Conservation (phyloP, 2,797 vertebrate genomes). For the Pseudomugil gertrudae region DNA sequence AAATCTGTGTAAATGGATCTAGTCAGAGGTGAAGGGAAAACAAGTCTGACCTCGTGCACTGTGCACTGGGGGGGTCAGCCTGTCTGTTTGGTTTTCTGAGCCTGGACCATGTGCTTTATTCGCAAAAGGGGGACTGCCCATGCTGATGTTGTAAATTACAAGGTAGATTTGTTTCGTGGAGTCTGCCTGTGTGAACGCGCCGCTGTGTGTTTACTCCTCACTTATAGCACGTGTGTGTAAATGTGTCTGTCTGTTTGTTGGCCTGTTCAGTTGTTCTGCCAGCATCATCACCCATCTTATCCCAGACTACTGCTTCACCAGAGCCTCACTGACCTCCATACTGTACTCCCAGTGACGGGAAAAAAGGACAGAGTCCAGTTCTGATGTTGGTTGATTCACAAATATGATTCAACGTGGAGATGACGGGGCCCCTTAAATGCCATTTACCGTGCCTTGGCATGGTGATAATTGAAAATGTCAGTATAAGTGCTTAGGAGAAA, state of each 20-base stretch:
- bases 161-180: constrained; percentile 46
- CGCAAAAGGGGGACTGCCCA: constrained; percentile 60
- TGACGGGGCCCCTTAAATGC: constrained; percentile 77
- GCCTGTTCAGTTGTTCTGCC: constrained; percentile 18
- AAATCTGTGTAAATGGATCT: constrained; percentile 78
- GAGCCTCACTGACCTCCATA: constrained; percentile 32
- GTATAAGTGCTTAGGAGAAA: constrained; percentile 82
- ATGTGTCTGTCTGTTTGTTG: constrained; percentile 17
- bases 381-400: constrained; percentile 65
- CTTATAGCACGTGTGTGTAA: constrained; percentile 22
- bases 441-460: constrained; percentile 76
- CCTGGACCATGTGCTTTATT: constrained; percentile 65
- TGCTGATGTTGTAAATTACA: constrained; percentile 74
- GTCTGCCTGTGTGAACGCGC: constrained; percentile 17
- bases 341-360: constrained; percentile 26
- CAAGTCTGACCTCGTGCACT: constrained; percentile 75
- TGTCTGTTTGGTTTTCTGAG: constrained; percentile 76
- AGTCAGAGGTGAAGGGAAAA: constrained; percentile 79
- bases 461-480: constrained; percentile 82
- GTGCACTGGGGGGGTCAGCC: constrained; percentile 71
- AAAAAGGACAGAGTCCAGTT: constrained; percentile 59
- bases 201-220: constrained; percentile 12
- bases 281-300: constrained; percentile 44
- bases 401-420: constrained; percentile 79
- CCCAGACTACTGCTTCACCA: constrained; percentile 25